Conservation (phyloP, 2,888 invertebrate species). For the Serrognathus titanus region DNA sequence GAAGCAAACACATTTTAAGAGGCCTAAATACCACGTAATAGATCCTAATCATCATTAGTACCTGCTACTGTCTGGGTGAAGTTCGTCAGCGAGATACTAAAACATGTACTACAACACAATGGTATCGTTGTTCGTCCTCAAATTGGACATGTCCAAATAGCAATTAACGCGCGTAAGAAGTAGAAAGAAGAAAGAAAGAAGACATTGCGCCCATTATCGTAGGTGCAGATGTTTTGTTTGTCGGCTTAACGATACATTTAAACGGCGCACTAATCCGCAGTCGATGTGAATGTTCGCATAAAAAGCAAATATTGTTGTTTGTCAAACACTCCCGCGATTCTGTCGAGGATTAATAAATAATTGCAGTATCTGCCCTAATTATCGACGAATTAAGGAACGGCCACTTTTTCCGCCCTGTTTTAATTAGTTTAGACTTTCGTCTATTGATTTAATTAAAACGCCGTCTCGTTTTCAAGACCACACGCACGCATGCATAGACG, state of each 20-base stretch:
- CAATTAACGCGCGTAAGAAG: neutral
- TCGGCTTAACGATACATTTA: conserved; percentile 30
- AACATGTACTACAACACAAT: conserved; percentile 4
- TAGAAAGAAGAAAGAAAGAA: neutral
- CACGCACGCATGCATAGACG: too few relatives aligned
- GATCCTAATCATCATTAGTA: too few relatives aligned
- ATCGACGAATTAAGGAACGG: conserved; percentile 13
- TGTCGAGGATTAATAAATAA: conserved; percentile 35
- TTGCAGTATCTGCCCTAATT: conserved; percentile 26
- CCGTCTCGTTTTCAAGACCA: too few relatives aligned
- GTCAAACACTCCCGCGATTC: conserved; percentile 42
- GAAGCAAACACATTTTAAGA: too few relatives aligned
- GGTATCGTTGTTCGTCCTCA: conserved; percentile 25
- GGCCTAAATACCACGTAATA: too few relatives aligned
- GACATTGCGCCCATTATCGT: neutral
- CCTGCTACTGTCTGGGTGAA: too few relatives aligned
- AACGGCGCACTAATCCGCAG: conserved; percentile 33
- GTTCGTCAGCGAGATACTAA: too few relatives aligned
- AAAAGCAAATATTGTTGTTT: conserved; percentile 46
- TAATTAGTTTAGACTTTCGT: too few relatives aligned
- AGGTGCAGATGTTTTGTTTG: neutral
- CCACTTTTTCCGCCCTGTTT: too few relatives aligned
- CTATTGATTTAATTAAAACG: too few relatives aligned
- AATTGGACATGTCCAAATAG: conserved; percentile 30
- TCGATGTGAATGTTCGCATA: conserved; percentile 36